Base-by-base conservation (phyloP, 2,797 vertebrate genomes). In the Vipera latastei region DNA sequence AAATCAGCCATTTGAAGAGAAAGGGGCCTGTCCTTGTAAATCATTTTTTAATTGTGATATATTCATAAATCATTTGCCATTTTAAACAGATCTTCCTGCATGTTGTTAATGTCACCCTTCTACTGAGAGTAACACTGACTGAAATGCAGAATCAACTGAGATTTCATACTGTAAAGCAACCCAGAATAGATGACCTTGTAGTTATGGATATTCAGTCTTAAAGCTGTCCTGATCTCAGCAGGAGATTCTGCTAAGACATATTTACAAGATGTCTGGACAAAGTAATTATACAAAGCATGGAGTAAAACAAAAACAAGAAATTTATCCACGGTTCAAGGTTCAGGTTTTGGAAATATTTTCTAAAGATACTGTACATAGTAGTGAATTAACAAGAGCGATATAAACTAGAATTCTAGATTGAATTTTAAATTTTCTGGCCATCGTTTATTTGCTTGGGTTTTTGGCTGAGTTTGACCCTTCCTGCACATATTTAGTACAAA, bases 1-100 rank as follows among this genome's bases (percentile, higher is more conserved):
- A 92, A 69, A 78, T 26, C 51, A 53, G 91, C 60, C 90, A 78
- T 63, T 87, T 93, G 61, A 91, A 86, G 90, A 53, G 90, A 94
- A 6, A 90, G 7, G 0, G 85, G 53, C 32, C 57, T 63, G 0
- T 94, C 28, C 11, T 73, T 78, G 26, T 91, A 87, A 89, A 92
- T 95, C 91, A 85, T 22, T 16, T 87, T 65, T 83, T 57, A 92
- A 25, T 92, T 92, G 20, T 92, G 93, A 95, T 92, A 94, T 94
- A 93, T 48, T 94, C 73, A 53, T 85, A 94, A 94, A 94, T 89
- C 93, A 65, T 89, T 88, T 90, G 13, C 59, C 93, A 59, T 28
- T 94, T 95, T 95, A 90, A 94, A 1, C 25, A 92, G 0, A 8
- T 90, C 53, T 87, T 93, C 92, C 60, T 92, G 48, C 56, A 26